Conservation (phyloP, 2,113 vertebrate genomes). For the Rhinopithecus roxellana region DNA sequence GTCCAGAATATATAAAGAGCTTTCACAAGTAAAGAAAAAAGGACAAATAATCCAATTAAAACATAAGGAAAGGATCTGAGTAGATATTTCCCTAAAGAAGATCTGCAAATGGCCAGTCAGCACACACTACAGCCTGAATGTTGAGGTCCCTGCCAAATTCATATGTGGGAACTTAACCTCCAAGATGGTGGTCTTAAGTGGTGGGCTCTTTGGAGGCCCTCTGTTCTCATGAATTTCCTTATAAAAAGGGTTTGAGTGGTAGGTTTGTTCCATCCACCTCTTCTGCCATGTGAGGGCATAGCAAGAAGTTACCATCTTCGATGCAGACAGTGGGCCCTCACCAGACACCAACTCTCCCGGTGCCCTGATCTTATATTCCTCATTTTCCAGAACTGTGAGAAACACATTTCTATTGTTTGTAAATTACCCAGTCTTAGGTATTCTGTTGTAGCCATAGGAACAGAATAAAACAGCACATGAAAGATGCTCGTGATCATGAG, state of each 20-base stretch:
- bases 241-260: not conserved
- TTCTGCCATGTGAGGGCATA: not conserved
- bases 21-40: not conserved
- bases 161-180: not conserved
- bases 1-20: not conserved
- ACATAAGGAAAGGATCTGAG: not conserved
- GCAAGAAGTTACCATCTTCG: not conserved
- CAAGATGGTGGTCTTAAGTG: not conserved
- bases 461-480: not conserved
- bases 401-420: not conserved
- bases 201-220: not conserved
- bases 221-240: not conserved
- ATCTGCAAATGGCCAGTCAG: not conserved
- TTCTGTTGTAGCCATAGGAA: not conserved
- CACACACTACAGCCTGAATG: not conserved
- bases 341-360: not conserved
- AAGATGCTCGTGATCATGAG: fast-evolving
- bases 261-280: not conserved
- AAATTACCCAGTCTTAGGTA: not conserved
- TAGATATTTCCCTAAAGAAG: not conserved
- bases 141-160: not conserved
- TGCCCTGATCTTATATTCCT: too few species aligned
- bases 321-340: not conserved
- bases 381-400: not conserved
- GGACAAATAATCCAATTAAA: not conserved